Evolutionary conservation across 2,888 invertebrate genomes (phyloP), one percentile per base, ranked within the genome.

Genomic region (Rhorus exstirpatorius): DNA sequence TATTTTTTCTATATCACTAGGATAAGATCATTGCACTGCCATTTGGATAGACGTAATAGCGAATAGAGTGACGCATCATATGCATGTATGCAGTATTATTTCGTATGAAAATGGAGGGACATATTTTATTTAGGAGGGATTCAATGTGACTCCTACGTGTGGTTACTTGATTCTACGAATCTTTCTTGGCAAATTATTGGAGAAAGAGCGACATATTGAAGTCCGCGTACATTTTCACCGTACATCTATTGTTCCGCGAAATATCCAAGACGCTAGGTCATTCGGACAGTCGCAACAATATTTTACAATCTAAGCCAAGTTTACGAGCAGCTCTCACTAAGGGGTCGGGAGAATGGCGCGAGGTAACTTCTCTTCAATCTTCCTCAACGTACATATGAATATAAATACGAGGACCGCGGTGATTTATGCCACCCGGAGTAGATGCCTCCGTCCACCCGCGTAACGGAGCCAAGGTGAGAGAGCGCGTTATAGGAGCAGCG

Each of bases 301-400:
- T 90, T 90, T 90, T 90, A 90, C 90, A 90, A 90, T 90, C 89
- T 89, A 88, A 89, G 61, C 87, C 85, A 87, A 90, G 88, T 90
- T 90, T 90, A 90, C 89, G 89, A 90, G 86, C 86, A 87, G 89
- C 86, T 90, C 90, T 88, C 88, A 85, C 80, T 21, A 10, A 51
- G 17, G 83, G 85, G 88, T 80, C 55, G 70, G 60, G 60, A 63
- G 79, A 76, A 53, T 53, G 35, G 75, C 10, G 24, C 65, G 41
- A 24, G 44, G 44, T 55, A 53, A 49, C 63, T 55, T 77, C 90
- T 90, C 91, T 90, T 91, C 90, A 89, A 91, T 91, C 91, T 91
- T 91, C 88, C 87, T 91, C 90, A 89, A 89, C 89, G 87, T 87
- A 88, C 87, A 88, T 90, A 90, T 90, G 90, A 91, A 91, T 91